These are phyloP conservation scores for Megaceryle alcyon DNA, from an alignment of 2,797 vertebrate species.

Conservation along the genomic window DNA sequence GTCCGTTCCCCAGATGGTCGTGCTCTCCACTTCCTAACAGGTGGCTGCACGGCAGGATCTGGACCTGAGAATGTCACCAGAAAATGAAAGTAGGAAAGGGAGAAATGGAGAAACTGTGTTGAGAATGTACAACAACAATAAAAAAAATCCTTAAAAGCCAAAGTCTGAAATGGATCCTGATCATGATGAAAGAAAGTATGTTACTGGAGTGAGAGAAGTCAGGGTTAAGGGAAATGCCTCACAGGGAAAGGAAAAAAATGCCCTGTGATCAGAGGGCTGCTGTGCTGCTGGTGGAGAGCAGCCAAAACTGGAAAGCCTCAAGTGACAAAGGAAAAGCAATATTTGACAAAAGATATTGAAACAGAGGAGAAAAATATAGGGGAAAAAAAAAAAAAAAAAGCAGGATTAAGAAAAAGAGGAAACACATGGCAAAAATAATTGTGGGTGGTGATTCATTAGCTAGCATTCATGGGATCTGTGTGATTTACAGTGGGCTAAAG, in stretches of 20 bases:
- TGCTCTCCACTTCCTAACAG: conserved; percentile 15
- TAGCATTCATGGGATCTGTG: not conserved
- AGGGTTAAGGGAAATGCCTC: not conserved
- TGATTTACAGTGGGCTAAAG: not conserved
- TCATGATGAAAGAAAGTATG: not conserved
- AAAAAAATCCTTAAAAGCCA: not conserved
- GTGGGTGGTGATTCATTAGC: not conserved
- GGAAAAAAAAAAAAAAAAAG: no score
- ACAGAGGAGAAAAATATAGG: not conserved
- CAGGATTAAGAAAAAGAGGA: not conserved
- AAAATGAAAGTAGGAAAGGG: not conserved
- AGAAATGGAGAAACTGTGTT: not conserved
- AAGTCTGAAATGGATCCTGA: not conserved
- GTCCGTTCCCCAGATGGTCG: not conserved
- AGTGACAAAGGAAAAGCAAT: not conserved
- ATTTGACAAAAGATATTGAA: not conserved
- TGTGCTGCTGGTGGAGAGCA: not conserved
- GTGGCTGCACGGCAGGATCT: not conserved
- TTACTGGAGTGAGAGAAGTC: not conserved
- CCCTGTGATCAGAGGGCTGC: not conserved
- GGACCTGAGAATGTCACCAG: not conserved
- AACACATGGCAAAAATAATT: not conserved
- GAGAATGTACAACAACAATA: not conserved
- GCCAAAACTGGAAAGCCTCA: not conserved
- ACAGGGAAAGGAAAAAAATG: not conserved